Evolutionary conservation across 2,888 invertebrate genomes (phyloP).

Genomic region (Drosophila yooni): DNA sequence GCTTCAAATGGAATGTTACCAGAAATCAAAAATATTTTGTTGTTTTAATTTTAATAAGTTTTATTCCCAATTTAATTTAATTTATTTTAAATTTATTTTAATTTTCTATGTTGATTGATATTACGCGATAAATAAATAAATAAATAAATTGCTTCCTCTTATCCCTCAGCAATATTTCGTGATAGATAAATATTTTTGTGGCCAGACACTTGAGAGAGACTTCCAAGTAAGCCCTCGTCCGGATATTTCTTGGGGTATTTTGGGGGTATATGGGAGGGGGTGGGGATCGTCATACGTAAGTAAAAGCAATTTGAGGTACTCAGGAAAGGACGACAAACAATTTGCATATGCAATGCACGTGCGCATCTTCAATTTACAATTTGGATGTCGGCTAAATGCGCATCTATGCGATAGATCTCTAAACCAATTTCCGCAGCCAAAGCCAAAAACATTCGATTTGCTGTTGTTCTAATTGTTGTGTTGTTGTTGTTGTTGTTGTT

Average conservation of each 20-base stretch:
- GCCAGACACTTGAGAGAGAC: neutral
- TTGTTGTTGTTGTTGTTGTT: constrained; percentile 16
- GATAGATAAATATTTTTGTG: neutral
- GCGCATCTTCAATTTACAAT: constrained; percentile 74
- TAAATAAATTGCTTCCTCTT: neutral
- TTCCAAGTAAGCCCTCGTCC: constrained; percentile 26
- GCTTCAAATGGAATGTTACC: too few relatives aligned
- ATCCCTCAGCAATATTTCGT: neutral
- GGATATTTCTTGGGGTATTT: constrained; percentile 9
- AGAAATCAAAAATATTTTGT: too few relatives aligned
- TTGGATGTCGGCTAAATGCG: constrained; percentile 61
- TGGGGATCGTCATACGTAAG: constrained; percentile 24
- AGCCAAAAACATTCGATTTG: constrained; percentile 56
- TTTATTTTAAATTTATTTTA: too few relatives aligned
- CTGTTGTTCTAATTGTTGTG: neutral
- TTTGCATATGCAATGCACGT: constrained; percentile 77
- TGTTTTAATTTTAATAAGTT: too few relatives aligned
- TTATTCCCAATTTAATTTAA: too few relatives aligned
- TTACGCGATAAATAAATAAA: neutral
- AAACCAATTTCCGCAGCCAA: constrained; percentile 69
- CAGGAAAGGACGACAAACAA: constrained; percentile 56
- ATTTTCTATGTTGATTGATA: too few relatives aligned
- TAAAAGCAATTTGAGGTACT: constrained; percentile 72
- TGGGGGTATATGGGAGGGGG: neutral
- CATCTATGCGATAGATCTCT: constrained; percentile 68